phyloP scores from a whole-genome alignment of 2,113 vertebrate genomes.

The Oncorhynchus clarkii region DNA sequence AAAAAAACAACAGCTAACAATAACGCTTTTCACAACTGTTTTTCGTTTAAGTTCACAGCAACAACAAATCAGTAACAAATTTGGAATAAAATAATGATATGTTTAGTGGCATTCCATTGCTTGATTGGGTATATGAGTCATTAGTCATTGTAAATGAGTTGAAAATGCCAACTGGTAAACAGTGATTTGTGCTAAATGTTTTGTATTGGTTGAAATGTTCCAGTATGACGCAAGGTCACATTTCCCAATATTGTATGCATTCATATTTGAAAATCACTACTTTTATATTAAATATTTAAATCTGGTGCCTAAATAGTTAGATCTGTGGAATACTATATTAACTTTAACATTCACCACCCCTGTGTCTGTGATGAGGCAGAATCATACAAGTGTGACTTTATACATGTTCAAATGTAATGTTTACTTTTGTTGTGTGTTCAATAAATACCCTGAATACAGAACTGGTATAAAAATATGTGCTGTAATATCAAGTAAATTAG shows the following conservation, averaged over 20 bases:
- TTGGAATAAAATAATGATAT: neutral
- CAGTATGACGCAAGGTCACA: neutral
- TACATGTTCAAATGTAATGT: constrained; percentile 15
- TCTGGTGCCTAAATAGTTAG: neutral
- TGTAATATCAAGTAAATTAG: neutral
- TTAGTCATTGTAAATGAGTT: neutral
- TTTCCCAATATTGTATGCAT: neutral
- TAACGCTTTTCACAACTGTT: no score
- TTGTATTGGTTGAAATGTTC: neutral
- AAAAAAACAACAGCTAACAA: neutral
- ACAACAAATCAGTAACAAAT: neutral
- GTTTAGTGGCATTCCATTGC: neutral
- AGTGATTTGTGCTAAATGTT: neutral
- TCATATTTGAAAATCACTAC: neutral
- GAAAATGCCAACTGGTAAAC: neutral
- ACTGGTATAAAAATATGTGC: neutral
- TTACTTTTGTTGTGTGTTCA: neutral
- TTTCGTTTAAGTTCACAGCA: no score
- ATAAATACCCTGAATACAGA: neutral
- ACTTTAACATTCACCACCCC: no score
- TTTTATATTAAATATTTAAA: neutral
- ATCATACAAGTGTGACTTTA: constrained; percentile 40
- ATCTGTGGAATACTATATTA: neutral
- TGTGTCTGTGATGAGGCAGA: constrained; percentile 27
- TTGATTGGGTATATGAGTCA: neutral